These are phyloP conservation scores for Marronus borbonicus DNA, from an alignment of 2,888 invertebrate species.

Conservation along the genomic window DNA sequence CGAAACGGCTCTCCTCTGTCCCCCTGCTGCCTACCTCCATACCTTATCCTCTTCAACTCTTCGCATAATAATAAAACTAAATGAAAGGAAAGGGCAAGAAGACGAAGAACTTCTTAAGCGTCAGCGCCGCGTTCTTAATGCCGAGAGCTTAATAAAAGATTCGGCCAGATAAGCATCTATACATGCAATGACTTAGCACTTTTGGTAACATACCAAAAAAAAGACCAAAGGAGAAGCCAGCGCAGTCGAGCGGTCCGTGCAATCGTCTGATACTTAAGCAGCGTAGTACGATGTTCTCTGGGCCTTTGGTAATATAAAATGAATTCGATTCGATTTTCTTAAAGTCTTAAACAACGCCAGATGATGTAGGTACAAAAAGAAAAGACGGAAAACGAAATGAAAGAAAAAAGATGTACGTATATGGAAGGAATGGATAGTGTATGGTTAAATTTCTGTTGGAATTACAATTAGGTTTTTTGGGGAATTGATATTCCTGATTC, in stretches of 20 bases:
- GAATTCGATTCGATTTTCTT: conserved; percentile 27
- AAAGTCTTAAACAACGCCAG: conserved; percentile 14
- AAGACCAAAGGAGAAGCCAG: not conserved
- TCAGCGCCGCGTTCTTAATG: conserved; percentile 24
- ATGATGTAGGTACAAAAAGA: conserved; percentile 2
- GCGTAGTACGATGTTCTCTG: not conserved
- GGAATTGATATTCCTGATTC: too few species aligned
- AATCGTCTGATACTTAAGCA: not conserved
- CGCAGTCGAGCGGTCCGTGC: not conserved
- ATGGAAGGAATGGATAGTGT: not conserved
- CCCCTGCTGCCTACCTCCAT: not conserved
- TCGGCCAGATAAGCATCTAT: conserved; percentile 41
- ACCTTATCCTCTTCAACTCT: too few species aligned
- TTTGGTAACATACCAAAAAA: conserved; percentile 31
- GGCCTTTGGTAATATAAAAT: conserved; percentile 1
- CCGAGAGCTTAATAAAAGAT: conserved; percentile 41
- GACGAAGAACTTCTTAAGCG: conserved; percentile 31
- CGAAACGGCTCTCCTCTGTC: conserved; percentile 10
- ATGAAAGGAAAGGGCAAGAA: conserved; percentile 3
- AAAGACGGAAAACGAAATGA: conserved; percentile 7
- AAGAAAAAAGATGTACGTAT: not conserved
- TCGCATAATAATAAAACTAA: not conserved
- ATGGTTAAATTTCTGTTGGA: too few species aligned
- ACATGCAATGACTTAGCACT: conserved; percentile 44
- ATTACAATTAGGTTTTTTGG: too few species aligned